Conservation (phyloP, 2,113 vertebrate species). For the Sterna hirundo region DNA sequence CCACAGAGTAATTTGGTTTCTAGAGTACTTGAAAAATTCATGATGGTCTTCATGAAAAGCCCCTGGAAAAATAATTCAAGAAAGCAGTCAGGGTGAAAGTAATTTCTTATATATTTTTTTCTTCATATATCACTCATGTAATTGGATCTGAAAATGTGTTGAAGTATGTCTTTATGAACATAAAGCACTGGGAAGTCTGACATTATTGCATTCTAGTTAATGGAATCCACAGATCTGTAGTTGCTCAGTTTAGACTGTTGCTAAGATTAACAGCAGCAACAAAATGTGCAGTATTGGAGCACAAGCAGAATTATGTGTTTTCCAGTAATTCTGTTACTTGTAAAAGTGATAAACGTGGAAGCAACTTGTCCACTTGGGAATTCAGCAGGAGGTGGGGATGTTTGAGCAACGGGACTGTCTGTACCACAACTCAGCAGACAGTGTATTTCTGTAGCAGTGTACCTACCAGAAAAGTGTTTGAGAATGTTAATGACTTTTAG, state of each 20-base stretch:
- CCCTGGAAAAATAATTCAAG: not conserved
- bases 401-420: conserved; percentile 22
- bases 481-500: conserved; percentile 69
- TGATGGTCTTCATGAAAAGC: not conserved
- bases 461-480: conserved; percentile 22
- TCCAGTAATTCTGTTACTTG: not conserved
- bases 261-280: not conserved
- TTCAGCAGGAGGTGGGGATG: not conserved
- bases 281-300: not conserved
- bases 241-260: not conserved
- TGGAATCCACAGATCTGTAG: not conserved
- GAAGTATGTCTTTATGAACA: not conserved
- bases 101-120: not conserved
- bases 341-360: not conserved
- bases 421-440: conserved; percentile 14
- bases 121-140: not conserved
- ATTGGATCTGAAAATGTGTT: not conserved
- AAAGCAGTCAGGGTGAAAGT: not conserved
- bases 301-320: not conserved
- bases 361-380: not conserved
- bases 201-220: not conserved
- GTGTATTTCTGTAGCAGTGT: conserved; percentile 8
- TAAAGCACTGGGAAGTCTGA: not conserved
- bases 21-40: not conserved
- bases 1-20: not conserved